Conservation (phyloP, 2,113 vertebrate species). For the Naja naja region DNA sequence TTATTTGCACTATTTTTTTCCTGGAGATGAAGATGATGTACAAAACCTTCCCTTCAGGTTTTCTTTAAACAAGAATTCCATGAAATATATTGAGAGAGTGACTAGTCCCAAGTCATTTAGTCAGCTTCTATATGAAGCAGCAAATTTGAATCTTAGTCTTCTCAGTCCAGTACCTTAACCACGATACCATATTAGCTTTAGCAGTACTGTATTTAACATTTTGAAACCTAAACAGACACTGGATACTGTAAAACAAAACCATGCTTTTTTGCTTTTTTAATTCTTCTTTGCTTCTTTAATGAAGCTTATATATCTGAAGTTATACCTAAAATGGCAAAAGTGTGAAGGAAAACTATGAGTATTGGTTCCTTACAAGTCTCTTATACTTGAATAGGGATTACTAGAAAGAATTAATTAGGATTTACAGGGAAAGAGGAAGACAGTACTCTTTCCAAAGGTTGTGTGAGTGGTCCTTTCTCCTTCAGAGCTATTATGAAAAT, state of each 20-base stretch:
- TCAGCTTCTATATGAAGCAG: neutral
- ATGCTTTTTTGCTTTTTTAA: neutral
- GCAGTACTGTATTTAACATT: neutral
- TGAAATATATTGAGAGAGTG: neutral
- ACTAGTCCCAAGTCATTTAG: neutral
- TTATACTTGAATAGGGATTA: neutral
- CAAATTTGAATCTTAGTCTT: neutral
- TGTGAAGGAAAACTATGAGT: constrained; percentile 41
- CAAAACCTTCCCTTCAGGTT: neutral
- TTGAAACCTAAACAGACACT: constrained; percentile 29
- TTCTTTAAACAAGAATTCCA: neutral
- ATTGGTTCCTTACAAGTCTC: neutral
- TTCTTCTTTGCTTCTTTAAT: neutral
- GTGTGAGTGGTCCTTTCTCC: neutral
- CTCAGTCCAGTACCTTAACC: neutral
- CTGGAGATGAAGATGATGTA: neutral
- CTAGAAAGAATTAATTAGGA: neutral
- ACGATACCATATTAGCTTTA: neutral
- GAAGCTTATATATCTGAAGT: constrained; percentile 16
- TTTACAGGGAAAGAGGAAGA: neutral
- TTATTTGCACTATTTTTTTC: neutral
- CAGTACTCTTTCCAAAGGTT: neutral
- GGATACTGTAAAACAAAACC: neutral
- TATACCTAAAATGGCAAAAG: constrained; percentile 26
- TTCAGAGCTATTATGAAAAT: neutral